Base-by-base conservation (phyloP, 2,797 vertebrate species). In the Podarcis lilfordi region DNA sequence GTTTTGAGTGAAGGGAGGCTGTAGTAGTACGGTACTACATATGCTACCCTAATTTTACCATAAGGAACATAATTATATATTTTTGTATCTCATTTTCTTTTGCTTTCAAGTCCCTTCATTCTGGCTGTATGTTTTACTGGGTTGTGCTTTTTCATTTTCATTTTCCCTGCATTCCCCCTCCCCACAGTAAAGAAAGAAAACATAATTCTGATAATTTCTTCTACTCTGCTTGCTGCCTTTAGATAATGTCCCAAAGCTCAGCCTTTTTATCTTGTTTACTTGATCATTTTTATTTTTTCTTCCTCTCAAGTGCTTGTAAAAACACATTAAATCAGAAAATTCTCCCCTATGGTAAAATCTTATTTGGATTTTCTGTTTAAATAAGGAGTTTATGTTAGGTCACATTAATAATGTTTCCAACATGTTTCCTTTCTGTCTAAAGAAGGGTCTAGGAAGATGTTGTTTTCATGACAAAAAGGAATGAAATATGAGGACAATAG, bases 351-450 rank as follows among this genome's bases (percentile, higher is more conserved):
- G 61, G 64, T 82, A 59, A 82, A 68, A 86, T 35, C 45, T 77
- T 82, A 71, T 43, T 86, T 86, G 74, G 29, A 45, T 71, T 86
- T 86, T 89, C 43, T 85, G 76, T 85, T 89, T 72, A 86, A 86
- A 83, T 80, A 72, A 78, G 69, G 68, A 80, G 82, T 89, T 86
- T 86, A 71, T 89, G 27, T 86, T 78, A 79, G 80, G 74, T 86
- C 85, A 79, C 23, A 61, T 86, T 89, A 71, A 78, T 83, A 86
- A 82, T 72, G 32, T 19, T 86, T 64, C 68, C 59, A 61, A 50
- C 50, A 45, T 82, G 76, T 86, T 86, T 82, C 88, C 80, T 86
- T 82, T 79, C 55, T 64, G 29, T 25, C 85, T 83, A 74, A 86
- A 81, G 50, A 78, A 83, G 7, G 64, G 82, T 69, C 25, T 82